phyloP scores from a whole-genome alignment of 2,797 vertebrate genomes.

The Eremophila alpestris region DNA sequence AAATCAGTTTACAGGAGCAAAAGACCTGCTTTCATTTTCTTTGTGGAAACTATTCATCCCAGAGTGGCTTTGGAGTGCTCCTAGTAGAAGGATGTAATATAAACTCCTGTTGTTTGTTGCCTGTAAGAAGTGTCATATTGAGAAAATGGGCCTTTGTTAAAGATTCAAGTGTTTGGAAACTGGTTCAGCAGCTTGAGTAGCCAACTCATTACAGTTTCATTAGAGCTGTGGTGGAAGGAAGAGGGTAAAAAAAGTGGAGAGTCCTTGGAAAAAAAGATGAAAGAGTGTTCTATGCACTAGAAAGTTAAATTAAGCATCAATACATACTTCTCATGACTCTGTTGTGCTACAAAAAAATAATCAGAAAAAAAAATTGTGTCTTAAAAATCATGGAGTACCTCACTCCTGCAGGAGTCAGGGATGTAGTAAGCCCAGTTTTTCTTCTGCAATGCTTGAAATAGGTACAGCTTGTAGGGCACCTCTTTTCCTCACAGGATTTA shows the following conservation, averaged over 20 bases:
- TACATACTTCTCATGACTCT: background rate
- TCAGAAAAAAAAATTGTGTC: background rate
- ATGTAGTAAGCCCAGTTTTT: background rate
- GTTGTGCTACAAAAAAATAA: background rate
- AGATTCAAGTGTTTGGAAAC: background rate
- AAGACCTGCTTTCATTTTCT: slow-evolving; percentile 1
- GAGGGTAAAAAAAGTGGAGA: background rate
- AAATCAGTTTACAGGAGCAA: background rate
- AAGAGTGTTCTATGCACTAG: background rate
- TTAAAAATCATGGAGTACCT: background rate
- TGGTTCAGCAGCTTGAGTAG: background rate
- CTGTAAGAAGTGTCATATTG: background rate
- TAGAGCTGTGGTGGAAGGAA: background rate
- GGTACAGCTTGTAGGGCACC: background rate
- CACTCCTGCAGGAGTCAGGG: background rate
- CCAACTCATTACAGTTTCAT: background rate
- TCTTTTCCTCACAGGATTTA: background rate
- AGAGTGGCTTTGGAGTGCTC: background rate
- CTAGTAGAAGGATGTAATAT: background rate
- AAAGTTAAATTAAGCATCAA: background rate
- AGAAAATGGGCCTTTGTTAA: background rate
- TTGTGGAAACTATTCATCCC: background rate
- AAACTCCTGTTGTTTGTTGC: background rate
- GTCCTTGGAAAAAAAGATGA: background rate
- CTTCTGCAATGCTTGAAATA: background rate